Base-by-base conservation (phyloP, 1,140 invertebrate species). In the Drosophila pruinosa region DNA sequence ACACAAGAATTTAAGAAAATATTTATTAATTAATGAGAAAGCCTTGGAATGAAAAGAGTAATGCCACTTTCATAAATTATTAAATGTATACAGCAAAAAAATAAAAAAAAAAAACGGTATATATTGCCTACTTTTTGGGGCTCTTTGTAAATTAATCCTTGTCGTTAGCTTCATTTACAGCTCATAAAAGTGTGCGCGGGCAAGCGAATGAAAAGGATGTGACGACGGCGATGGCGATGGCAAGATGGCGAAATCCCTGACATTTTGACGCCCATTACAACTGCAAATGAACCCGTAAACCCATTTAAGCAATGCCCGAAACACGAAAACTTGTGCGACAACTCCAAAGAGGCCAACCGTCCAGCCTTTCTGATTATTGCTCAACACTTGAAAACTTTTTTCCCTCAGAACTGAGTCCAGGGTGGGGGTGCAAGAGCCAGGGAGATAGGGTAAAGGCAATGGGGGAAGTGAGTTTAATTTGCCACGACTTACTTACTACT, bases 251-350 rank as follows among this genome's bases (percentile, higher is more conserved):
- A 70, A 85, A 76, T 88, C 63, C 75, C 53, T 71, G 58, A 52
- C 68, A 82, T 88, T 86, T 88, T 64, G 86, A 82, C 71, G 82
- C 56, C 83, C 76, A 89, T 89, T 88, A 78, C 82, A 89, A 78
- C 78, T 88, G 78, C 61, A 88, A 88, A 88, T 89, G 75, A 89
- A 75, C 71, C 78, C 82, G 81, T 88, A 88, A 88, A 78, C 78
- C 82, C 82, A 82, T 88, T 88, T 86, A 82, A 72, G 75, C 74
- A 78, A 75, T 86, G 75, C 78, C 82, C 75, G 38, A 54, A 82
- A 88, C 82, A 81, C 74, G 77, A 63, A 86, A 85, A 85, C 54
- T 76, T 80, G 54, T 31, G 45, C 63, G 72, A 71, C 72, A 72
- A 69, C 53, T 64, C 43, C 14, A 36, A 24, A 68, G 28, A 12